These are phyloP conservation scores for Peromyscus eremicus DNA, from an alignment of 2,797 vertebrate genomes.

Conservation along the genomic window DNA sequence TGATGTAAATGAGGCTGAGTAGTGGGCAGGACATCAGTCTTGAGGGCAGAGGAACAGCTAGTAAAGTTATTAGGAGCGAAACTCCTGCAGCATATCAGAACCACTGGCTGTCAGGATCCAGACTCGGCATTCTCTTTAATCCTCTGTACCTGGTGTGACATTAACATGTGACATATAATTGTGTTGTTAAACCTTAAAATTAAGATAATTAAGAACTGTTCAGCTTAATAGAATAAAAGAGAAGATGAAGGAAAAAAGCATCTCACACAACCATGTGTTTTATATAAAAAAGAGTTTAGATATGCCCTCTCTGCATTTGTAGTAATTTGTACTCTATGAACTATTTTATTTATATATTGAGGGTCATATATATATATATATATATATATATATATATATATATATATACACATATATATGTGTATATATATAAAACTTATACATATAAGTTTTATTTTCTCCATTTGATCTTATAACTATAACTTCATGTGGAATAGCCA, in stretches of 20 bases:
- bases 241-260: not conserved
- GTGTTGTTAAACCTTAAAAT: not conserved
- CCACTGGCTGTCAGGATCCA: not conserved
- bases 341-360: not conserved
- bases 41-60: not conserved
- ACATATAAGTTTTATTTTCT: not conserved
- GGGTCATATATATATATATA: not conserved
- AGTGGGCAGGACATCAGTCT: not conserved
- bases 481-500: not conserved
- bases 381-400: too few relatives aligned
- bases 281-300: not conserved
- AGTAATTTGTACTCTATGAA: too few relatives aligned
- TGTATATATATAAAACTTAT: too few relatives aligned
- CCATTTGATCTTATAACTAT: not conserved
- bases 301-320: not conserved
- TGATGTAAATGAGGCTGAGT: not conserved
- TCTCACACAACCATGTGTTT: not conserved
- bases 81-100: not conserved
- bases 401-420: too few relatives aligned
- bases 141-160: not conserved
- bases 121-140: not conserved
- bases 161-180: not conserved
- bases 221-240: not conserved
- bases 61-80: not conserved
- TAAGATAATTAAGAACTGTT: not conserved